Percentiles rank a stretch among this genome's conserved stretches.
phyloP scores from a whole-genome alignment of 2,113 vertebrate genomes.

The Eulemur macaco region DNA sequence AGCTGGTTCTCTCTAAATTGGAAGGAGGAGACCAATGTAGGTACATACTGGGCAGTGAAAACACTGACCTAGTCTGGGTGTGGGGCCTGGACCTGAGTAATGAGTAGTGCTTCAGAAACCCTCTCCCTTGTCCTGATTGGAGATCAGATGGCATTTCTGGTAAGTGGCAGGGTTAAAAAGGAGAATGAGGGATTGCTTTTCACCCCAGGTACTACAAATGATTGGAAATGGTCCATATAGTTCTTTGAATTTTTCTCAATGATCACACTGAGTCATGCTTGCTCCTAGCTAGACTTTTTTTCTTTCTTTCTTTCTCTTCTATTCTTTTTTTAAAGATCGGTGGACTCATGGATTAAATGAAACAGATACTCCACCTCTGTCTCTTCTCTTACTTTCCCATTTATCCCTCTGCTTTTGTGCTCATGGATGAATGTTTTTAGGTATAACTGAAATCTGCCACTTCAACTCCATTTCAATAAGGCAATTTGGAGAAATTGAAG shows the following conservation, averaged over 20 bases:
- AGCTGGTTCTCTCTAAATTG: background rate
- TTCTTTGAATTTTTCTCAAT: background rate
- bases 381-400: background rate
- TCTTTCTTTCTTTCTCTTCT: background rate
- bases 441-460: background rate
- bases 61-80: background rate
- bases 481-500: background rate
- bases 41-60: background rate
- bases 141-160: background rate
- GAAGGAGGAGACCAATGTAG: background rate
- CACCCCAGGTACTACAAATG: background rate
- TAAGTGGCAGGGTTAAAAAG: background rate
- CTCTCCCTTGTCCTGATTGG: rapidly evolving
- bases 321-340: background rate
- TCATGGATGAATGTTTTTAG: background rate
- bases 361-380: background rate
- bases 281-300: background rate
- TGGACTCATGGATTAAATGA: background rate
- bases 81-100: background rate
- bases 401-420: background rate
- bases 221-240: background rate
- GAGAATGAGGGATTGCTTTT: background rate
- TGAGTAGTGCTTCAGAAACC: background rate
- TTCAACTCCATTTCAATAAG: background rate
- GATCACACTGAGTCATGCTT: background rate